phyloP scores from a whole-genome alignment of 2,113 vertebrate genomes.

The Balaeniceps rex region DNA sequence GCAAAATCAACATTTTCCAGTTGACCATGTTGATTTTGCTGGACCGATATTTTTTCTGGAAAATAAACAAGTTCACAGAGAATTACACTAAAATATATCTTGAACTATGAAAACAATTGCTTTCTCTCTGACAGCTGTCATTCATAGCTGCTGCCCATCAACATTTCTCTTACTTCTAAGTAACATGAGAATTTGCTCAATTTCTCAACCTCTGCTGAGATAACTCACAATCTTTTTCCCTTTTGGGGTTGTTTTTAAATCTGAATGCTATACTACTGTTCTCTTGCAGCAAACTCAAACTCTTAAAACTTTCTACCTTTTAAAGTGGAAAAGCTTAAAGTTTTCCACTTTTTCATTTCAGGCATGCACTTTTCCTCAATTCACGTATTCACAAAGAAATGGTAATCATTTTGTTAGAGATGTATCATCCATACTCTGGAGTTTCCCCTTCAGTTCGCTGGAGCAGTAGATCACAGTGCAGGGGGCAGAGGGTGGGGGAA shows the following conservation, averaged over 20 bases:
- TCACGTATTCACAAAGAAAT: background rate
- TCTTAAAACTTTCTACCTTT: background rate
- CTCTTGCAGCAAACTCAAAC: background rate
- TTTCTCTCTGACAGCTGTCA: background rate
- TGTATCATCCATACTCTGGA: background rate
- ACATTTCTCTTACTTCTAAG: background rate
- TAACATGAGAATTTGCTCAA: background rate
- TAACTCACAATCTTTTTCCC: background rate
- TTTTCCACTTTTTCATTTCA: background rate
- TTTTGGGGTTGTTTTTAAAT: background rate
- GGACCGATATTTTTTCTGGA: background rate
- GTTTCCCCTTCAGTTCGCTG: accelerated
- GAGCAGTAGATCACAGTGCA: background rate
- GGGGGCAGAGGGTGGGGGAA: background rate
- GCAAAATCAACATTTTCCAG: background rate
- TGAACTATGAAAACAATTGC: background rate
- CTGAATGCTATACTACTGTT: background rate
- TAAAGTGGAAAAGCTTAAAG: background rate
- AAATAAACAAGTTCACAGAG: background rate
- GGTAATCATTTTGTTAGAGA: background rate
- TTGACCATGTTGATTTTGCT: background rate
- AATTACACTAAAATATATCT: background rate
- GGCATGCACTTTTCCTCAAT: background rate
- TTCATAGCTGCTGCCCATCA: background rate
- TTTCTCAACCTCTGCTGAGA: background rate